Percentiles rank a stretch among this genome's conserved stretches.
These are phyloP conservation scores for Nemoura dubitans DNA, from an alignment of 2,888 invertebrate species.

Conservation along the genomic window DNA sequence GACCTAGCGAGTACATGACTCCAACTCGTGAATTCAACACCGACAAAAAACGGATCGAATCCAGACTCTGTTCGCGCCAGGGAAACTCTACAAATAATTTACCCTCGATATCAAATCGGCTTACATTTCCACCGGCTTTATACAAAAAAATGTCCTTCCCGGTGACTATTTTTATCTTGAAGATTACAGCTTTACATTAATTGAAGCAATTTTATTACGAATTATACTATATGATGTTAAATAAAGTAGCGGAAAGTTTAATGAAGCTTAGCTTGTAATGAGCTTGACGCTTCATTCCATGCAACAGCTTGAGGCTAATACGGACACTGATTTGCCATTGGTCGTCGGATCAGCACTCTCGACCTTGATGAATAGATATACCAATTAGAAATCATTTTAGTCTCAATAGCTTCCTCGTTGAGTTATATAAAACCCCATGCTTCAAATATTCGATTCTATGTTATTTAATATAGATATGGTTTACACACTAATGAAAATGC, in stretches of 20 bases:
- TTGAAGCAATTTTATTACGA: background rate
- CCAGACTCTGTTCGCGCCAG: background rate
- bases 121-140: background rate
- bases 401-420: background rate
- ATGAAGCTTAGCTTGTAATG: background rate
- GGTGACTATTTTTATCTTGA: background rate
- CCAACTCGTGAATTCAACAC: background rate
- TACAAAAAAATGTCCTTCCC: background rate
- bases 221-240: background rate
- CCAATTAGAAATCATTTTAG: background rate
- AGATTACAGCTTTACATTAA: conserved; percentile 5
- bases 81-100: conserved; percentile 9
- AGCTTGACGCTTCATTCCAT: background rate
- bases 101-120: background rate
- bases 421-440: background rate
- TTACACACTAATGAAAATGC: background rate
- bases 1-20: background rate
- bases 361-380: background rate
- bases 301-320: background rate
- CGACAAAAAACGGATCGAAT: background rate
- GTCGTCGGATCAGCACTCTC: background rate
- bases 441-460: too few species aligned
- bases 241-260: background rate
- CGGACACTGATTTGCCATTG: background rate
- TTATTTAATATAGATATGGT: too few species aligned